These are phyloP conservation scores for Armadillidium nasatum DNA, from an alignment of 1,140 invertebrate genomes.

Conservation along the genomic window DNA sequence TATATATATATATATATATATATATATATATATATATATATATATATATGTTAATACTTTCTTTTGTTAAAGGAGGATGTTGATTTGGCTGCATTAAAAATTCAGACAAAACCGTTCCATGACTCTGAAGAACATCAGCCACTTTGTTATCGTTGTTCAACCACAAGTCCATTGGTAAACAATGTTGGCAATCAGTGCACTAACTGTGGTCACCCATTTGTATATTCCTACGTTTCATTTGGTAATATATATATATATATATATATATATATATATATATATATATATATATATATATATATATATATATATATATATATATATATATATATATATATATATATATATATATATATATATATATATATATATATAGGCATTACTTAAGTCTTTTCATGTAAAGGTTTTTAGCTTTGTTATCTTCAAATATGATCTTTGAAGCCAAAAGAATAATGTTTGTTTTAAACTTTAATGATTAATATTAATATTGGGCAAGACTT, in stretches of 20 bases:
- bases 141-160: constrained; percentile 93
- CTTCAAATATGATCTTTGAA: too few relatives aligned
- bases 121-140: constrained; percentile 89
- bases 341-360: constrained; percentile 14
- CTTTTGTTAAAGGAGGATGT: constrained; percentile 54
- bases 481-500: too few relatives aligned
- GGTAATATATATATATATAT: constrained; percentile 51
- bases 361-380: constrained; percentile 23
- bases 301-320: not conserved
- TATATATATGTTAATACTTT: constrained; percentile 17
- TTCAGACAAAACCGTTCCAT: constrained; percentile 71
- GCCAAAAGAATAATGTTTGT: too few relatives aligned
- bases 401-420: too few relatives aligned
- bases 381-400: not conserved
- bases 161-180: constrained; percentile 72
- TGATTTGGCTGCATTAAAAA: constrained; percentile 61
- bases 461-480: too few relatives aligned
- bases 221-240: constrained; percentile 93
- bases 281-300: not conserved
- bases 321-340: constrained; percentile 1
- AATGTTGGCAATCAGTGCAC: constrained; percentile 68
- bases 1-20: constrained; percentile 23
- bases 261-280: too few relatives aligned
- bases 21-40: constrained; percentile 21
- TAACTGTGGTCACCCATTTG: constrained; percentile 85